Evolutionary conservation across 1,140 invertebrate species (phyloP).

Genomic region (Papilio helenus): DNA sequence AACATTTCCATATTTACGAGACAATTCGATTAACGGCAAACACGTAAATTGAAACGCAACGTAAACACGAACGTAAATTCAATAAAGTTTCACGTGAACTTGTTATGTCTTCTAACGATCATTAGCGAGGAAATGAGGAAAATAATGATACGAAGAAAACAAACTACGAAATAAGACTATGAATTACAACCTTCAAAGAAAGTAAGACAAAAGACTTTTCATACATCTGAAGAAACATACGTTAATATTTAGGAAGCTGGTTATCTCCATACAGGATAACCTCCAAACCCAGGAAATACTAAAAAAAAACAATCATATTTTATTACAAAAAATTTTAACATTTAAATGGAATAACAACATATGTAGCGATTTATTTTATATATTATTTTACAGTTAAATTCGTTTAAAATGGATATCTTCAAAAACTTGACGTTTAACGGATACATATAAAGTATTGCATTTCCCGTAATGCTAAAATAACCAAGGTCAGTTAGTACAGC

Average conservation of each 20-base stretch:
- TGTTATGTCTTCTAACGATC: background rate
- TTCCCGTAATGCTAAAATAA: background rate
- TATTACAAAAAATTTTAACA: background rate
- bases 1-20: background rate
- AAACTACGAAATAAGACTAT: background rate
- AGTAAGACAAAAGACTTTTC: background rate
- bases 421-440: background rate
- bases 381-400: background rate
- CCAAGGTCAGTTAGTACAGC: background rate
- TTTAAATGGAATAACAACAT: background rate
- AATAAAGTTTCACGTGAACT: background rate
- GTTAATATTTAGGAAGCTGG: background rate
- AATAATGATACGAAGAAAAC: background rate
- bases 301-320: background rate
- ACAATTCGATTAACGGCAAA: background rate
- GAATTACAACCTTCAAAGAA: background rate
- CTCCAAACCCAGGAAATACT: background rate
- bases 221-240: background rate
- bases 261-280: background rate
- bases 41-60: background rate
- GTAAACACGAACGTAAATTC: slow-evolving; percentile 14
- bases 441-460: background rate
- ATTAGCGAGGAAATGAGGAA: background rate
- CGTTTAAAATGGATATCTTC: background rate
- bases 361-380: background rate